phyloP scores from a whole-genome alignment of 1,140 invertebrate species.

The Achatina immaculata region DNA sequence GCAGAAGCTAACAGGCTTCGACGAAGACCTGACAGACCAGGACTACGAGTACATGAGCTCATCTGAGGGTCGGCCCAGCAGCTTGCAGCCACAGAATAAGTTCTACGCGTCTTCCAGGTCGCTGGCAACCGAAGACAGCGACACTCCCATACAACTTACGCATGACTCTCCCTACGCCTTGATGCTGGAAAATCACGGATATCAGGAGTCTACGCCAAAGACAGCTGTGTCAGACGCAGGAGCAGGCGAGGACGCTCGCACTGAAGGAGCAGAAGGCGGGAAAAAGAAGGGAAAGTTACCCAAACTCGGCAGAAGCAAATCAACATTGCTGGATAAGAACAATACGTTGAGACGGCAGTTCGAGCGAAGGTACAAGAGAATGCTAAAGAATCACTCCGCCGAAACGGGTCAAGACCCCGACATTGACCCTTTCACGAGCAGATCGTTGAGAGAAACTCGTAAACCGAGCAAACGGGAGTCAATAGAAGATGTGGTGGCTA shows the following conservation, averaged over 20 bases:
- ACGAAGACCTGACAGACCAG: slow-evolving; percentile 54
- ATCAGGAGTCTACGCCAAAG: slow-evolving; percentile 31
- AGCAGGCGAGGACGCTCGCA: background rate
- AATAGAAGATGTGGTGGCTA: slow-evolving; percentile 44
- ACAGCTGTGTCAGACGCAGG: background rate
- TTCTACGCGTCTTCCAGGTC: slow-evolving; percentile 31
- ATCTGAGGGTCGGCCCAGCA: slow-evolving; percentile 32
- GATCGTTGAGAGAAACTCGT: slow-evolving; percentile 34
- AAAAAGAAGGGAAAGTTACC: slow-evolving; percentile 19
- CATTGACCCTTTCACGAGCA: slow-evolving; percentile 41
- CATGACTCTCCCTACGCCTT: slow-evolving; percentile 39
- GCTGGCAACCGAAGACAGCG: slow-evolving; percentile 31
- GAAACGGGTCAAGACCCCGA: slow-evolving; percentile 35
- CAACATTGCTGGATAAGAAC: slow-evolving; percentile 50
- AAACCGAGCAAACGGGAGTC: slow-evolving; percentile 36
- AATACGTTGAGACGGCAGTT: slow-evolving; percentile 50
- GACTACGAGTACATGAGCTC: slow-evolving; percentile 51
- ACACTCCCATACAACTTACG: slow-evolving; percentile 15
- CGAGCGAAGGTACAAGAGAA: slow-evolving; percentile 48
- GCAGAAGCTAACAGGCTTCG: slow-evolving; percentile 49
- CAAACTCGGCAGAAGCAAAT: slow-evolving; percentile 30
- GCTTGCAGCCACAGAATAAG: slow-evolving; percentile 8
- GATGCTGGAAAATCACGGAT: slow-evolving; percentile 46
- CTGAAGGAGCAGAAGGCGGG: slow-evolving; percentile 24
- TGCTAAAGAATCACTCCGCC: slow-evolving; percentile 47